These are phyloP conservation scores for Thinocorus orbignyianus DNA, from an alignment of 2,113 vertebrate species.

Conservation along the genomic window DNA sequence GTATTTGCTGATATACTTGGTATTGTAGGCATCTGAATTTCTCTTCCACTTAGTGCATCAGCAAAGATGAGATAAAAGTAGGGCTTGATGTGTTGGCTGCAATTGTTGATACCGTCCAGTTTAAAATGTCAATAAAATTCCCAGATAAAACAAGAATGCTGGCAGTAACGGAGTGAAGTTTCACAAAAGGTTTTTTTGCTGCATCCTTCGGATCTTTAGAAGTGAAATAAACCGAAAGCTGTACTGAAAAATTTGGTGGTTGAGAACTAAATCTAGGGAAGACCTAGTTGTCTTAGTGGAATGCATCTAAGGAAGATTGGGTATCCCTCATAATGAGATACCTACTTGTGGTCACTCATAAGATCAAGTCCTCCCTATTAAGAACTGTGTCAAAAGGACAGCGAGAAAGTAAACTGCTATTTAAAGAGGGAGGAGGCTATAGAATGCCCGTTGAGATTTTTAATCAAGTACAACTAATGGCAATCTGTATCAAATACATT, in stretches of 20 bases:
- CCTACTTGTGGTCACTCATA: neutral
- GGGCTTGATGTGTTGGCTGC: accelerated
- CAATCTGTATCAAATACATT: neutral
- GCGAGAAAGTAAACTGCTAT: neutral
- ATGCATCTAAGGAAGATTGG: neutral
- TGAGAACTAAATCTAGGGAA: neutral
- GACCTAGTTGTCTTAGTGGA: neutral
- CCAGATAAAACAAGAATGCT: neutral
- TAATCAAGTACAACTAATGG: neutral
- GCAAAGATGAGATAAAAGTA: neutral
- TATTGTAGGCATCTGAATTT: too few relatives aligned
- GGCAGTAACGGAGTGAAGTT: neutral
- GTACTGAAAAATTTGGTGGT: too few relatives aligned
- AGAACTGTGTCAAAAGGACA: neutral
- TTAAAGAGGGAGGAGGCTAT: neutral
- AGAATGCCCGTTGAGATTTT: neutral
- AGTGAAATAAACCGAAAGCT: neutral
- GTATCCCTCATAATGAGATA: neutral
- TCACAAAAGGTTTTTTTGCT: neutral
- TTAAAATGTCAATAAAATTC: neutral
- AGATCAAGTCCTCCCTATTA: neutral
- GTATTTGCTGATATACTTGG: neutral
- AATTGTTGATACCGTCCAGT: neutral
- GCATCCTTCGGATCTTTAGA: neutral
- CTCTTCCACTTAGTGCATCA: too few relatives aligned